Percentiles rank a stretch among this genome's conserved stretches.
phyloP scores from a whole-genome alignment of 2,797 vertebrate genomes.

The Distichodus sexfasciatus region DNA sequence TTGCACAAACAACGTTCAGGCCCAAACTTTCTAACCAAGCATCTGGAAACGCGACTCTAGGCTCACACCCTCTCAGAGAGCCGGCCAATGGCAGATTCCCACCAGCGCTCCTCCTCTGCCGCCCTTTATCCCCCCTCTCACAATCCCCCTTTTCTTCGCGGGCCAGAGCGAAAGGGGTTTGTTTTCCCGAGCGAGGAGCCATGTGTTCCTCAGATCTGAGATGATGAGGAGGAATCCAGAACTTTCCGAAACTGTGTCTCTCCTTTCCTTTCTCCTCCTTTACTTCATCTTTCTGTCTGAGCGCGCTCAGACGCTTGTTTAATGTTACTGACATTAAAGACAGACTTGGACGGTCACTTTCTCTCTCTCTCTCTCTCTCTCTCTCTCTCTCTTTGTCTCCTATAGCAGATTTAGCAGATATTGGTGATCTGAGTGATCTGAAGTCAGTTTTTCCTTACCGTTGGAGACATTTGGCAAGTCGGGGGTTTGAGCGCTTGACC shows the following conservation, averaged over 20 bases:
- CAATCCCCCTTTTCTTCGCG: conserved; percentile 18
- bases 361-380: conserved; percentile 9
- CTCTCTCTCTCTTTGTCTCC: conserved; percentile 7
- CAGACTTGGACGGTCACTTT: neutral
- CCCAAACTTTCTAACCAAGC: neutral
- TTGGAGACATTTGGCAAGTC: conserved; percentile 17
- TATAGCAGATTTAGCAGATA: neutral
- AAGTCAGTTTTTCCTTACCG: conserved; percentile 23
- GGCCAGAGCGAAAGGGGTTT: conserved; percentile 7
- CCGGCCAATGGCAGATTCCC: conserved; percentile 10
- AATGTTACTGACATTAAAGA: conserved; percentile 3
- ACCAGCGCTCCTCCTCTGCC: neutral
- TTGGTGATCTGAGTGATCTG: conserved; percentile 33
- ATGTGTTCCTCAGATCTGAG: conserved; percentile 51
- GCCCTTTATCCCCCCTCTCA: neutral
- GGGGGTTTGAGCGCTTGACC: conserved; percentile 21
- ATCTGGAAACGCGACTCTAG: neutral
- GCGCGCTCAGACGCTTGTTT: no score
- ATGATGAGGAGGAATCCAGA: conserved; percentile 41
- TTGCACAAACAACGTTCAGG: conserved; percentile 1
- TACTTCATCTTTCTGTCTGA: conserved; percentile 11
- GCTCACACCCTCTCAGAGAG: neutral
- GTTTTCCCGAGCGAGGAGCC: conserved; percentile 29
- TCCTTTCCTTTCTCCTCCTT: conserved; percentile 13
- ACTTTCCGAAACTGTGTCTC: conserved; percentile 19